Evolutionary conservation across 2,888 invertebrate species (phyloP).

Genomic region (Trichopoda pennipes): DNA sequence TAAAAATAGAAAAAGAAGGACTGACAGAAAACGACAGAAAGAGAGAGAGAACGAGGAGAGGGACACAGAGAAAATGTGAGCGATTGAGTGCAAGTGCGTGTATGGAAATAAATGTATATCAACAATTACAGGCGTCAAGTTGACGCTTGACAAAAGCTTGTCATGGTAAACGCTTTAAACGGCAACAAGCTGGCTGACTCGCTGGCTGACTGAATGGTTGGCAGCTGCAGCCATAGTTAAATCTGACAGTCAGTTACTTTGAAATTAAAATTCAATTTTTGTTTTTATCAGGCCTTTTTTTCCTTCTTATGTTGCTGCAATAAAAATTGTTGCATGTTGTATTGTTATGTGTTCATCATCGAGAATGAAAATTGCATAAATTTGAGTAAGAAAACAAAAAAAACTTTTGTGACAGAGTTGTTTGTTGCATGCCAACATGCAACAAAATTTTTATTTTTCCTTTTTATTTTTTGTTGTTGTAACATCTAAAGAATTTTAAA

Average conservation of each 20-base stretch:
- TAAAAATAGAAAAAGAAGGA: constrained; percentile 1
- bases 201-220: not conserved
- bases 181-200: not conserved
- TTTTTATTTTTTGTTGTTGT: not conserved
- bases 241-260: constrained; percentile 46
- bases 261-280: constrained; percentile 44
- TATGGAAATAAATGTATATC: constrained; percentile 62
- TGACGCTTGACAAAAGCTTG: constrained; percentile 69
- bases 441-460: constrained; percentile 44
- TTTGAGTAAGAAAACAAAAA: constrained; percentile 33
- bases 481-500: constrained; percentile 58
- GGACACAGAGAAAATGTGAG: not conserved
- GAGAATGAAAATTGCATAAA: constrained; percentile 37
- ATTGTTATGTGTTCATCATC: constrained; percentile 34
- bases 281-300: not conserved
- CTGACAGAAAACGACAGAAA: not conserved
- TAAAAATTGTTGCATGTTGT: constrained; percentile 26
- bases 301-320: constrained; percentile 27
- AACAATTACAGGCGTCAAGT: constrained; percentile 67
- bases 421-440: constrained; percentile 62
- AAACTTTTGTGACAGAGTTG: constrained; percentile 11
- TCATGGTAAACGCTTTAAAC: constrained; percentile 51
- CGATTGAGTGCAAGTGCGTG: constrained; percentile 39
- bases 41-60: constrained; percentile 22
- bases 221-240: constrained; percentile 20